Evolutionary conservation across 1,140 invertebrate species (phyloP).

Genomic region (Drosophila subpulchrella): DNA sequence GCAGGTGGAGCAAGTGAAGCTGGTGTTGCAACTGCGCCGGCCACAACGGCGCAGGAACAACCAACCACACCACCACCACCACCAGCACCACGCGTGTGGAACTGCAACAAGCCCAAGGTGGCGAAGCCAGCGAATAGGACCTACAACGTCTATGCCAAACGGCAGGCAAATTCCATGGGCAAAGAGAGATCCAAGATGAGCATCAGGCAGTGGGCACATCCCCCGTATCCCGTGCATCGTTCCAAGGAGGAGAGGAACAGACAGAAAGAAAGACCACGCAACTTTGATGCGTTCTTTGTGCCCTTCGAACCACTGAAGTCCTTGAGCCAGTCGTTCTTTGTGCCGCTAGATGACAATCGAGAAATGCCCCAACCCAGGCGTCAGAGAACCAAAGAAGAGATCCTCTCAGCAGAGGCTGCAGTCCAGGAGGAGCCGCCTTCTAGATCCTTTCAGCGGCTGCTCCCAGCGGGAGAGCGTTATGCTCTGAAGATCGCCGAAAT

Average conservation of each 20-base stretch:
- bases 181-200: background rate
- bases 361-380: background rate
- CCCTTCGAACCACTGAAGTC: background rate
- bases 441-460: background rate
- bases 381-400: background rate
- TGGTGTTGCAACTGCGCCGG: background rate
- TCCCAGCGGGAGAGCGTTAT: background rate
- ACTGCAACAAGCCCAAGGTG: slow-evolving; percentile 1
- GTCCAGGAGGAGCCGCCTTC: background rate
- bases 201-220: background rate
- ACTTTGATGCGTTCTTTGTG: background rate
- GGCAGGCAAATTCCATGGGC: background rate
- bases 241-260: background rate
- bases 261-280: background rate
- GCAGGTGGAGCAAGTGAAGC: background rate
- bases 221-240: background rate
- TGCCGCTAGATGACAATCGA: background rate
- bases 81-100: background rate
- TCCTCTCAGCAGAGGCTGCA: background rate
- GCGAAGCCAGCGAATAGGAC: background rate
- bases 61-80: too few species aligned
- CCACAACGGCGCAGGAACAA: background rate
- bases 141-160: background rate
- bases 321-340: background rate
- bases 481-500: background rate